Evolutionary conservation across 2,888 invertebrate species (phyloP), one percentile per base, ranked within the genome.

Genomic region (Molorchus minor): DNA sequence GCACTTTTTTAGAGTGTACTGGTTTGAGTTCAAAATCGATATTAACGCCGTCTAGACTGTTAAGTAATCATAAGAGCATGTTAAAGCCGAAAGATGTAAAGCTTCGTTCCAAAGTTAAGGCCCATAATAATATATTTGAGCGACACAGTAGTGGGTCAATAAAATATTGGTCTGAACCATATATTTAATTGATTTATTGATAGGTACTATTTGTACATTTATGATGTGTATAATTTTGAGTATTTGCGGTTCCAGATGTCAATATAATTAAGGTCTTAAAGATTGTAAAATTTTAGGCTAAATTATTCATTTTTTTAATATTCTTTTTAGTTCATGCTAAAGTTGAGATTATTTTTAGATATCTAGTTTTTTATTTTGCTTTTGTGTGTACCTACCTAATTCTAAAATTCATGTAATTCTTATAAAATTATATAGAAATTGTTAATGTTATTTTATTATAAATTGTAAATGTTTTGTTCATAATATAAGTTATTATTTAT

Each of bases 11-110:
- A 47, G 92, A 92, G 78, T 87, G 89, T 15, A 91, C 91, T 51
- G 92, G 92, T 53, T 84, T 92, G 61, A 91, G 91, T 80, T 90
- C 90, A 65, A 92, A 92, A 80, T 90, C 91, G 40, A 88, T 92
- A 72, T 83, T 88, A 70, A 88, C 88, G 7, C 87, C 87, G 0
- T 84, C 86, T 38, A 79, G 90, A 67, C 83, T 90, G 53, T 51
- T 90, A 47, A 90, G 87, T 65, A 91, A 90, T 77, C 91, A 91
- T 74, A 89, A 90, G 73, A 88, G 85, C 72, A 88, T 91, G 76
- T 78, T 91, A 57, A 91, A 91, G 73, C 91, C 91, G 58, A 91
- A 88, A 78, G 91, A 92, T 76, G 86, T 92, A 38, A 92, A 91
- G 75, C 86, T 90, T 81, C 84, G 90, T 71, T 88, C 87, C 52